A percentile compares a stretch with the other conserved stretches of the same genome.
Conservation (phyloP, 2,797 vertebrate genomes). For the Percopsis omiscomaycus region DNA sequence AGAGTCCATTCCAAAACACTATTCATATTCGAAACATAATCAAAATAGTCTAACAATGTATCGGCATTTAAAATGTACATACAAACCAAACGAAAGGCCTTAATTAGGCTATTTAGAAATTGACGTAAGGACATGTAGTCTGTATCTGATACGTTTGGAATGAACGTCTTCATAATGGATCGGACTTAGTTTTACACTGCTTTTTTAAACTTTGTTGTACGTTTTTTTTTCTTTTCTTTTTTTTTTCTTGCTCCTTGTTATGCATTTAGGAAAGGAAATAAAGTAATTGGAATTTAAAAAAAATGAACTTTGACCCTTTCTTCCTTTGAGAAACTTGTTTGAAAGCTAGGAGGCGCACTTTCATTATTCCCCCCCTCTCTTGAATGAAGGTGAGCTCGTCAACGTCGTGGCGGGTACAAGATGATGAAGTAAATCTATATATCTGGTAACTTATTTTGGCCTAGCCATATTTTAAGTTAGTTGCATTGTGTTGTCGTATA, state of each 20-base stretch:
- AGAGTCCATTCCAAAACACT: no score
- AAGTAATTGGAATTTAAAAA: conserved; percentile 52
- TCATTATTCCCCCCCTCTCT: neutral
- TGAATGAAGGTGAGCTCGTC: neutral
- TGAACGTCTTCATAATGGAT: conserved; percentile 68
- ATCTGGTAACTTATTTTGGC: no score
- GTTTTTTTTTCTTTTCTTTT: conserved; percentile 3
- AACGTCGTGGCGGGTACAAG: no score
- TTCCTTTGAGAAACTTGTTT: neutral
- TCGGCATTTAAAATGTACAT: no score
- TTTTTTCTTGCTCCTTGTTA: conserved; percentile 57
- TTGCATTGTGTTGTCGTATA: no score
- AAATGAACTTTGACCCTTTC: conserved; percentile 16
- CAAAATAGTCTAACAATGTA: no score
- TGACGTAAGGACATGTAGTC: conserved; percentile 1
- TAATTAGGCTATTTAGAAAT: no score
- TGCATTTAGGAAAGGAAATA: conserved; percentile 52
- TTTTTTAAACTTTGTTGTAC: conserved; percentile 25
- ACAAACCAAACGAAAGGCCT: no score
- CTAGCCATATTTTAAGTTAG: neutral
- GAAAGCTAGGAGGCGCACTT: conserved; percentile 51
- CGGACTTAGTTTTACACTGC: conserved; percentile 35
- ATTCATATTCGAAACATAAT: no score
- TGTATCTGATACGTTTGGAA: conserved; percentile 62
- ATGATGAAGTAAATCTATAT: no score